Evolutionary conservation across 1,140 invertebrate species (phyloP), one percentile per base, ranked within the genome.

Genomic region (Formica exsecta): DNA sequence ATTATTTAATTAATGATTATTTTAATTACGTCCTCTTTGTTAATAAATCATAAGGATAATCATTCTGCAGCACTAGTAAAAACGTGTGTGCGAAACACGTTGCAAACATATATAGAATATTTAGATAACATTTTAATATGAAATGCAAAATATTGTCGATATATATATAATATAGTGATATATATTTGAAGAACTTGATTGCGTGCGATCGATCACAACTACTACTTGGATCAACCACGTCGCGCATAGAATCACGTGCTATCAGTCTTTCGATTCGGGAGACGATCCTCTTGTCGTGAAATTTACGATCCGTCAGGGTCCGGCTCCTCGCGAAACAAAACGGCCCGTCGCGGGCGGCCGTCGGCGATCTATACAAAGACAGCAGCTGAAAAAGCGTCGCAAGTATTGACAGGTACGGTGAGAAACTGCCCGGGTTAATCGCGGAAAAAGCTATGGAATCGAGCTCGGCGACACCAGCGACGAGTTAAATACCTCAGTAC

Each of bases 341-440:
- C 70, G 44, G 32, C 38, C 68, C 36, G 61, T 25, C 41, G 65
- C 51, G 36, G 32, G 44, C 36, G 51, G 32, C 22, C 32, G 44
- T 25, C 57, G 73, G 51, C 41, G 61, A 25, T 9, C 25, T 29
- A 73, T 51, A 85, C 75, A 81, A 76, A 89, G 83, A 86, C 62
- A 61, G 25, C 54, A 48, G 9, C 22, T 44, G 44, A 89, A 86
- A 86, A 89, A 81, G 71, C 38, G 38, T 57, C 59, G 41, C 29
- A 62, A 61, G 70, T 89, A 89, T 89, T 86, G 88, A 89, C 88
- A 89, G 76, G 22, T 29, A 65, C 87, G 84, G 88, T 89, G 88
- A 89, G 88, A 89, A 89, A 89, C 88, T 76, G 75, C 70, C 9
- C 70, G 70, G 70, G 83, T 89, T 89, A 89, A 89, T 89, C 74